Evolutionary conservation across 2,888 invertebrate species (phyloP), one percentile per base, ranked within the genome.

Genomic region (Pheosia tremula): DNA sequence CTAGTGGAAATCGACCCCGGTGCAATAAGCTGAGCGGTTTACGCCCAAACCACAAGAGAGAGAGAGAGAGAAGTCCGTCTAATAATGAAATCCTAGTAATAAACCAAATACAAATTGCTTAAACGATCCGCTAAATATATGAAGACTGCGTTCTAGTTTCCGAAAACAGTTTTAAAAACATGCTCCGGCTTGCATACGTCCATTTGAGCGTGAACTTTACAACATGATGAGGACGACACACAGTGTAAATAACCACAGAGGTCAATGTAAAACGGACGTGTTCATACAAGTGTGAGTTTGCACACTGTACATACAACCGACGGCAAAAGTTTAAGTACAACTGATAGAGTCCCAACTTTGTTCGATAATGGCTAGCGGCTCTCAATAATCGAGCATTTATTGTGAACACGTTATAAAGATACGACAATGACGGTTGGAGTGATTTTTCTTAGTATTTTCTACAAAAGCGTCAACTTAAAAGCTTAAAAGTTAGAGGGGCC

Each of bases 91-190:
- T 24, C 24, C 24, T 24, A 24, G 24, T 24, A 24, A 24, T 24
- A 24, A 24, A 24, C 0, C 43, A 9, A 10, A 9, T 9, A 3
- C 43, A 43, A 9, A 43, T 8, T 43, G 24, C 43, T 41, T 9
- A 10, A 9, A n/a, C 47, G 8, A n/a, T 3, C 11, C 3, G n/a
- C 4, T 53, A 24, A 74, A 79, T 83, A 80, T 80, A 77, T 82
- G 69, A 76, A 75, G 74, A 74, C 73, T 74, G 56, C 68, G 57
- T 68, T 71, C 75, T 71, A 77, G 68, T 79, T 82, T 76, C 71
- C 66, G 67, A 65, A 68, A 69, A 65, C 73, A 62, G 68, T 73
- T 81, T 80, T 74, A 74, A 79, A 79, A 81, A 75, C 70, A 72
- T 66, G 60, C 62, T 57, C 59, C 67, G 64, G 61, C 53, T 54